A percentile compares a stretch with the other conserved stretches of the same genome.
Evolutionary conservation across 2,113 vertebrate genomes (phyloP).

Genomic region (Campylomormyrus numenius): DNA sequence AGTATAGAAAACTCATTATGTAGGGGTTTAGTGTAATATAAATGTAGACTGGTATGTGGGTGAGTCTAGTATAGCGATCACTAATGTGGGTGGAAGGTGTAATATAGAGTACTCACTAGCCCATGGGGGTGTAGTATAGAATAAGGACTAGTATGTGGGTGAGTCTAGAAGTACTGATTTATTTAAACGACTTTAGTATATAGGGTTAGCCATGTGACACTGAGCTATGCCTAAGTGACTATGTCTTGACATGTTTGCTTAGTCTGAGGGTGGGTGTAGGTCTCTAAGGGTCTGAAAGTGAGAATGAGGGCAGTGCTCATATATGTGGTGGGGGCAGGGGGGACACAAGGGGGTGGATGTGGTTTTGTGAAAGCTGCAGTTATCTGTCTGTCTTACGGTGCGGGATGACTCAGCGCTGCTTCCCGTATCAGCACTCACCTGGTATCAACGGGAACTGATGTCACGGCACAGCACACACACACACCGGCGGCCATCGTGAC

Average conservation of each 20-base stretch:
- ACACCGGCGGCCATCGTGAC: neutral
- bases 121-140: neutral
- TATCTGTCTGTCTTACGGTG: conserved; percentile 12
- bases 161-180: neutral
- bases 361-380: conserved; percentile 18
- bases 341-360: conserved; percentile 14
- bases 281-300: conserved; percentile 24
- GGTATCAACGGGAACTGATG: conserved; percentile 26
- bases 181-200: neutral
- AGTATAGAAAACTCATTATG: no score
- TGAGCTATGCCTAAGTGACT: neutral
- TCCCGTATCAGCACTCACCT: conserved; percentile 22
- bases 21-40: neutral
- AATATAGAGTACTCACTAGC: neutral
- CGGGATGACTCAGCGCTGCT: conserved; percentile 10
- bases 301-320: conserved; percentile 2
- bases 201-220: neutral
- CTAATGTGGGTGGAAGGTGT: neutral
- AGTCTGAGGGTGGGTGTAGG: neutral
- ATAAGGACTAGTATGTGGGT: neutral
- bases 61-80: neutral
- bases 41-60: neutral
- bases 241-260: neutral
- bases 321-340: neutral
- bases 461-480: neutral